Evolutionary conservation across 2,888 invertebrate species (phyloP).

Genomic region (Candidula unifasciata): DNA sequence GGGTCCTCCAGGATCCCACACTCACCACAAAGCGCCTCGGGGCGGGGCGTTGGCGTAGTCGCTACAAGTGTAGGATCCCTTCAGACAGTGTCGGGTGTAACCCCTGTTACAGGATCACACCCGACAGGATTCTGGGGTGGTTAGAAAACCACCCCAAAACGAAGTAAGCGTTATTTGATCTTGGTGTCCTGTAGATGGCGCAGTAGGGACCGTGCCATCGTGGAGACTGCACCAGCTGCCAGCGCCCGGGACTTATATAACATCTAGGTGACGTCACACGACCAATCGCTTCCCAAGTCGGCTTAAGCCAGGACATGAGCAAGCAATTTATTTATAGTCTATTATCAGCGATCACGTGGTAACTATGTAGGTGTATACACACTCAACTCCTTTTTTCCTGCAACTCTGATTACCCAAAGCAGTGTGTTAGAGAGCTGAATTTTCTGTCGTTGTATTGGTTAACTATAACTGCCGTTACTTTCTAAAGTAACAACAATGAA

Average conservation of each 20-base stretch:
- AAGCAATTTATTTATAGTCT: too few species aligned
- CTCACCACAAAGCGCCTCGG: constrained; percentile 17
- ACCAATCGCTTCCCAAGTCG: too few species aligned
- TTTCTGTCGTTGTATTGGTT: too few species aligned
- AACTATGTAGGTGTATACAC: too few species aligned
- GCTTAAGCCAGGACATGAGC: too few species aligned
- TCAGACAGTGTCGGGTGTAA: not conserved
- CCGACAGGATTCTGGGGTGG: not conserved
- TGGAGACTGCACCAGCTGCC: not conserved
- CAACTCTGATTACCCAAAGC: too few species aligned
- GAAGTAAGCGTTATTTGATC: constrained; percentile 27
- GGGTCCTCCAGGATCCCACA: constrained; percentile 5
- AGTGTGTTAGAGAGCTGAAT: too few species aligned
- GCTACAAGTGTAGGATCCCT: not conserved
- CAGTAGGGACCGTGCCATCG: not conserved
- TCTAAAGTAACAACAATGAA: too few species aligned
- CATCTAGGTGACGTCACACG: too few species aligned
- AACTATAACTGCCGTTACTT: too few species aligned
- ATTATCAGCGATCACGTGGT: too few species aligned
- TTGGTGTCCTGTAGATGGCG: not conserved
- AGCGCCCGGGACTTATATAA: not conserved
- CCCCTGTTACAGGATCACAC: not conserved
- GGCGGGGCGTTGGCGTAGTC: constrained; percentile 12
- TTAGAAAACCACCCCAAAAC: constrained; percentile 18
- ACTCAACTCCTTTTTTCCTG: too few species aligned